These are phyloP conservation scores for Perithous albicinctus DNA, from an alignment of 2,888 invertebrate species.

Conservation along the genomic window DNA sequence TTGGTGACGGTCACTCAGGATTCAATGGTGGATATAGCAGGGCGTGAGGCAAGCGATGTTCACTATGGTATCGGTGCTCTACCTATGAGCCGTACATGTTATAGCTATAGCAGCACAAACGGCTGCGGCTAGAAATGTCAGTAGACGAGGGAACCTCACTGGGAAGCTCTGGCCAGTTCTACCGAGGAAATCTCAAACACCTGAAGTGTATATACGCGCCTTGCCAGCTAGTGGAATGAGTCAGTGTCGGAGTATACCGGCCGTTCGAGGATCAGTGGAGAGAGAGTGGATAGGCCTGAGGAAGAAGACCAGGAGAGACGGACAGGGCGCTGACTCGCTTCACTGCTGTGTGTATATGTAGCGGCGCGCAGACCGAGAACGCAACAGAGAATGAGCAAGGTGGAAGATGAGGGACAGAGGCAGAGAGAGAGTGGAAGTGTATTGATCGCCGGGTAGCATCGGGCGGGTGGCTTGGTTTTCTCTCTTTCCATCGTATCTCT, in stretches of 20 bases:
- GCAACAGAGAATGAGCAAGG: conserved; percentile 62
- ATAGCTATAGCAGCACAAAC: not conserved
- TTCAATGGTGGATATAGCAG: not conserved
- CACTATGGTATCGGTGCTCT: not conserved
- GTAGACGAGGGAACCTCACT: not conserved
- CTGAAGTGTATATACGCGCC: not conserved
- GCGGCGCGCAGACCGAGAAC: conserved; percentile 54
- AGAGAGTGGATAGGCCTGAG: conserved; percentile 1
- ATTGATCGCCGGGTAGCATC: conserved; percentile 81
- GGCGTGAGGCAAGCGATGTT: not conserved
- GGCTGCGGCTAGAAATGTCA: not conserved
- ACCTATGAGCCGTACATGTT: not conserved
- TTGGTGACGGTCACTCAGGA: conserved; percentile 17
- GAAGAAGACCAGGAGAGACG: conserved; percentile 29
- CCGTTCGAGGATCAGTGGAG: conserved; percentile 2
- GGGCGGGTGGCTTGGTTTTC: conserved; percentile 74
- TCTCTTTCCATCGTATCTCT: conserved; percentile 66
- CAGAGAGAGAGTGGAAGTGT: conserved; percentile 75
- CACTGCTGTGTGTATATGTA: conserved; percentile 45
- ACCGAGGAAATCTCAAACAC: not conserved
- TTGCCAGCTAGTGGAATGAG: conserved; percentile 20
- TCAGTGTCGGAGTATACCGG: conserved; percentile 2
- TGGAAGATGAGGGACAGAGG: conserved; percentile 56
- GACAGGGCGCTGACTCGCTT: conserved; percentile 61
- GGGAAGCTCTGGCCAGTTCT: not conserved